A percentile compares a stretch with the other conserved stretches of the same genome.
Evolutionary conservation across 2,113 vertebrate genomes (phyloP).

Genomic region (Excalfactoria chinensis): DNA sequence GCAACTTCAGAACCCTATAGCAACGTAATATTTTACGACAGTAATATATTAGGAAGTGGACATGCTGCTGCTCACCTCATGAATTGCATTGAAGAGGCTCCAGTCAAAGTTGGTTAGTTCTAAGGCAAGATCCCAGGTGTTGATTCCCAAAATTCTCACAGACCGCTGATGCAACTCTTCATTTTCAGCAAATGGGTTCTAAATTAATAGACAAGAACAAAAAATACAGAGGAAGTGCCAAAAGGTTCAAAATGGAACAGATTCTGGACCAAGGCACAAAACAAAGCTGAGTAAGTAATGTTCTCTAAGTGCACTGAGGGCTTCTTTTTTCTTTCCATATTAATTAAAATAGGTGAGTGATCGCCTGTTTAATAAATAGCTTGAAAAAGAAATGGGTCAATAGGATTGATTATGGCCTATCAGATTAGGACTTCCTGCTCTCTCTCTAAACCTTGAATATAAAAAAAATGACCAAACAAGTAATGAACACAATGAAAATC

Average conservation of each 20-base stretch:
- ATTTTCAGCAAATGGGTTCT: constrained; percentile 90
- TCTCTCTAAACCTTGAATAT: constrained; percentile 41
- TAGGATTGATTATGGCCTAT: constrained; percentile 62
- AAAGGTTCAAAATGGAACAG: background rate
- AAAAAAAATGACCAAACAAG: constrained; percentile 55
- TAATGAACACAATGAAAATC: constrained; percentile 61
- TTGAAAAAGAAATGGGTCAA: constrained; percentile 53
- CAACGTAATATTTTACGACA: rapidly evolving
- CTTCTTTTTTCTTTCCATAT: background rate
- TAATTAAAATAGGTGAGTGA: constrained; percentile 67
- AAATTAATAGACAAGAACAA: constrained; percentile 54
- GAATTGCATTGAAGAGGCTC: constrained; percentile 91
- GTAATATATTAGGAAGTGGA: background rate
- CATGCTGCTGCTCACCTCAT: constrained; percentile 83
- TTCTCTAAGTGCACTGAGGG: constrained; percentile 52
- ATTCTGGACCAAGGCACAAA: background rate
- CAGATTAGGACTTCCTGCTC: background rate
- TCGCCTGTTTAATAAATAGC: constrained; percentile 66
- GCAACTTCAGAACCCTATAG: background rate
- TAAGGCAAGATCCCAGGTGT: constrained; percentile 95
- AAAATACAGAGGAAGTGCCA: constrained; percentile 34
- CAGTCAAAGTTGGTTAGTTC: constrained; percentile 95
- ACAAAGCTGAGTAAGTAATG: constrained; percentile 54
- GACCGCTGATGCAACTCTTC: constrained; percentile 88
- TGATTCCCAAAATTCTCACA: constrained; percentile 90